Base-by-base conservation (phyloP, 2,113 vertebrate genomes). In the Cygnus atratus region DNA sequence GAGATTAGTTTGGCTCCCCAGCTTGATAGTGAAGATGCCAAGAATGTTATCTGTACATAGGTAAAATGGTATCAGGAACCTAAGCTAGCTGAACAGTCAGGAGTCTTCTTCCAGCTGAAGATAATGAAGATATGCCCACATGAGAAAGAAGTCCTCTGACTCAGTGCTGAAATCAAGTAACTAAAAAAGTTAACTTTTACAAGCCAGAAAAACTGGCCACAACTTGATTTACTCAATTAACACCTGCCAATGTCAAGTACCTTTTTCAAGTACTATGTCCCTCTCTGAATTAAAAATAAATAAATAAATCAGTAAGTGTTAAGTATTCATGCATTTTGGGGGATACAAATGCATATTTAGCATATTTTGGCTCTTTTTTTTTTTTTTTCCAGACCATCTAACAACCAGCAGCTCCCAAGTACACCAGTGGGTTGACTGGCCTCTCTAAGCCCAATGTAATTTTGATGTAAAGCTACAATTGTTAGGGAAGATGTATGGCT, bases 401-500 rank as follows among this genome's bases (percentile, higher is more conserved):
- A 80, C 6, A 79, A 54, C 9, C 12, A 74, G 31, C 22, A 3
- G 3, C n/a, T 81, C 52, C 54, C 81, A 41, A 1, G 22, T 33
- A 63, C n/a, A 77, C 10, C 65, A 77, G 10, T 46, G n/a, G 4
- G 20, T 4, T 5, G 3, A 87, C 19, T 25, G 22, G 11, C 66
- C 20, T 75, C 77, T 82, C 71, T 8, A 66, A 88, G 41, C 1
- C n/a, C 83, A 67, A 61, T 9, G 8, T 44, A 66, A 15, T 25
- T 87, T 24, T 66, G 48, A 58, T 79, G 41, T 77, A 48, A 90
- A 85, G 67, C 17, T 37, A 54, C 29, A 35, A 43, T 5, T n/a
- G 17, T 70, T 59, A 86, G 29, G 35, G 43, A 93, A 91, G 84
- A 95, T 62, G 10, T 55, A 93, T 54, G 50, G 22, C 46, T 55